Evolutionary conservation across 2,888 invertebrate genomes (phyloP), one percentile per base, ranked within the genome.

Genomic region (Dendrolimus pini): DNA sequence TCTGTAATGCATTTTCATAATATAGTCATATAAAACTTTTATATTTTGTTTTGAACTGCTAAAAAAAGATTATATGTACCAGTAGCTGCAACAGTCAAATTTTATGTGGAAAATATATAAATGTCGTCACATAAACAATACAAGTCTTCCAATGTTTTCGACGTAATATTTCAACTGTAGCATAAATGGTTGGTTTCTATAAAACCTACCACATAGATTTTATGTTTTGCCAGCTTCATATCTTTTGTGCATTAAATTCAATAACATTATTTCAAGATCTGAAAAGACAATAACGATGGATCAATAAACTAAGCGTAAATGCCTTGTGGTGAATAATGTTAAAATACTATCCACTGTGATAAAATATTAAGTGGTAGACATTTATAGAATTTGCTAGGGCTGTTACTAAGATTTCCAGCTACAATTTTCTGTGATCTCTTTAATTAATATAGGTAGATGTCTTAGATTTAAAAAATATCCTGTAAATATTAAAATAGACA

Each of bases 351-450:
- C 87, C 84, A 80, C 89, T 89, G 90, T 90, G 90, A 90, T 89
- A 90, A 85, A 80, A 80, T 74, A 71, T 77, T 77, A 85, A 84
- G 89, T 89, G 89, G 89, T 89, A 89, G 84, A 86, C 75, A 76
- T 78, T 47, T 65, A 71, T 80, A 83, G 80, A 80, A 75, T 82
- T 83, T 79, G 83, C 82, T 87, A 88, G 86, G 80, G 78, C 79
- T 81, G 83, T 83, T 83, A 89, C 85, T 85, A 88, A 88, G 84
- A 89, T 90, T 91, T 90, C 89, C 90, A 90, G 91, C 91, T 91
- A 91, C 91, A 89, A 90, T 91, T 91, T 90, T 91, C 91, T 91
- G 91, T 91, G 91, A 91, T 91, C 91, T 91, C 91, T 91, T 85
- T 84, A 85, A 89, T 87, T 86, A 83, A 84, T 85, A 78, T 89